phyloP scores from a whole-genome alignment of 2,797 vertebrate genomes.

The Hephaestus fuliginosus region DNA sequence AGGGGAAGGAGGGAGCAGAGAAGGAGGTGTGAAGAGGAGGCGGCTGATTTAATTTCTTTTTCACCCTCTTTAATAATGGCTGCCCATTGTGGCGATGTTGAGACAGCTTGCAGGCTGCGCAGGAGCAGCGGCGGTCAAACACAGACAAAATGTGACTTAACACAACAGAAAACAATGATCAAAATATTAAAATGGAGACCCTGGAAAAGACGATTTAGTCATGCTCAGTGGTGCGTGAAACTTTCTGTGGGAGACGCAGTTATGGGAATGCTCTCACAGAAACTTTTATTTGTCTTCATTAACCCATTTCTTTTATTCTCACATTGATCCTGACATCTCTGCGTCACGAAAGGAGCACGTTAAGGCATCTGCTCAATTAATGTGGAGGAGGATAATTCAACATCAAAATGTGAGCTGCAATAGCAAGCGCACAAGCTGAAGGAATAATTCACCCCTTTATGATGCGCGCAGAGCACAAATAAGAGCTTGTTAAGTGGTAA shows the following conservation, averaged over 20 bases:
- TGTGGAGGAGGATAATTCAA: background rate
- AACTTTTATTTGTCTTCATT: slow-evolving; percentile 30
- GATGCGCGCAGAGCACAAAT: slow-evolving; percentile 54
- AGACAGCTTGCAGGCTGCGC: slow-evolving; percentile 21
- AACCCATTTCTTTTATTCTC: slow-evolving; percentile 30
- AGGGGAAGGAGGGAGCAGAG: slow-evolving; percentile 48
- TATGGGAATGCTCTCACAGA: background rate
- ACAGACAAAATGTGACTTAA: background rate
- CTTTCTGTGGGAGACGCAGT: slow-evolving; percentile 4
- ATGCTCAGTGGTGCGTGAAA: slow-evolving; percentile 44
- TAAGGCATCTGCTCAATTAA: background rate
- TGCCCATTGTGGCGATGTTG: slow-evolving; percentile 58
- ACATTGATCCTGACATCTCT: slow-evolving; percentile 3
- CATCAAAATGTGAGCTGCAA: slow-evolving; percentile 5
- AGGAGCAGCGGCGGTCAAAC: slow-evolving; percentile 25
- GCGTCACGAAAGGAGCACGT: background rate
- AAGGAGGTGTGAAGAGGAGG: slow-evolving; percentile 72
- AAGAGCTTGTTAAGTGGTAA: slow-evolving; percentile 72
- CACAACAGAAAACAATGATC: background rate
- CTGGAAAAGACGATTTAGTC: background rate
- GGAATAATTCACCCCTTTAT: slow-evolving; percentile 50
- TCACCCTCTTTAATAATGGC: slow-evolving; percentile 75
- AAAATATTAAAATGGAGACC: background rate
- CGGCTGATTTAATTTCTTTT: slow-evolving; percentile 83
- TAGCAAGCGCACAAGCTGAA: background rate